Percentiles rank a stretch among this genome's conserved stretches.
These are phyloP conservation scores for Amphiprion clarkii DNA, from an alignment of 2,797 vertebrate species.

Conservation along the genomic window DNA sequence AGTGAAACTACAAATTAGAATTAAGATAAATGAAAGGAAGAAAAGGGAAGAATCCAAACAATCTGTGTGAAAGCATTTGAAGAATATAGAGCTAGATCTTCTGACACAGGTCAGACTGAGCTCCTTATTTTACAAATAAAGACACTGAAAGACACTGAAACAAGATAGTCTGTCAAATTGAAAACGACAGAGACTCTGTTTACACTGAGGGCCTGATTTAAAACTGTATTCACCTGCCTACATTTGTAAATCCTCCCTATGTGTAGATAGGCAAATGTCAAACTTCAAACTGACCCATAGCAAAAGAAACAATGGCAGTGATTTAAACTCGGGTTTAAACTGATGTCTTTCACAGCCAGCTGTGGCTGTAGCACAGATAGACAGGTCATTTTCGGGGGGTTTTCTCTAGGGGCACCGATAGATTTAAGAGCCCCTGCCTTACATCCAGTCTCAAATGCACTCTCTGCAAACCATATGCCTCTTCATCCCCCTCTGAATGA, in stretches of 20 bases:
- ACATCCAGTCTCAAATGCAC: conserved; percentile 71
- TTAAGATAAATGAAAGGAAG: conserved; percentile 72
- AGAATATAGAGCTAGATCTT: conserved; percentile 47
- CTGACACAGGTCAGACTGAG: conserved; percentile 18
- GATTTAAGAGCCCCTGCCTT: conserved; percentile 73
- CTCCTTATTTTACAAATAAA: conserved; percentile 19
- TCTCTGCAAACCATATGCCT: conserved; percentile 57
- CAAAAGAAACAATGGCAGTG: conserved; percentile 59
- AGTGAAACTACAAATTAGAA: conserved; percentile 72
- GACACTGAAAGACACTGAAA: background rate
- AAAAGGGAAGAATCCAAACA: conserved; percentile 59
- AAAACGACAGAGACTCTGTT: conserved; percentile 5
- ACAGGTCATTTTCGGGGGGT: conserved; percentile 72
- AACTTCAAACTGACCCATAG: conserved; percentile 39
- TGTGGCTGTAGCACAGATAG: conserved; percentile 61
- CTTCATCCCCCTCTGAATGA: conserved; percentile 39
- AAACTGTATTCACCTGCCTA: conserved; percentile 48
- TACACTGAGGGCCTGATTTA: conserved; percentile 23
- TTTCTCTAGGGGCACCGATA: conserved; percentile 47
- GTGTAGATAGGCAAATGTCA: conserved; percentile 20
- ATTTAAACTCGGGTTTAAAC: conserved; percentile 46
- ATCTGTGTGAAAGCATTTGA: conserved; percentile 56
- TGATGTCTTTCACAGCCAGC: conserved; percentile 77
- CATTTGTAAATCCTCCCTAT: conserved; percentile 23
- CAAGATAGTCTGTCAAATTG: conserved; percentile 7